Conservation (phyloP, 2,888 invertebrate genomes). For the Caenorhabditis japonica region DNA sequence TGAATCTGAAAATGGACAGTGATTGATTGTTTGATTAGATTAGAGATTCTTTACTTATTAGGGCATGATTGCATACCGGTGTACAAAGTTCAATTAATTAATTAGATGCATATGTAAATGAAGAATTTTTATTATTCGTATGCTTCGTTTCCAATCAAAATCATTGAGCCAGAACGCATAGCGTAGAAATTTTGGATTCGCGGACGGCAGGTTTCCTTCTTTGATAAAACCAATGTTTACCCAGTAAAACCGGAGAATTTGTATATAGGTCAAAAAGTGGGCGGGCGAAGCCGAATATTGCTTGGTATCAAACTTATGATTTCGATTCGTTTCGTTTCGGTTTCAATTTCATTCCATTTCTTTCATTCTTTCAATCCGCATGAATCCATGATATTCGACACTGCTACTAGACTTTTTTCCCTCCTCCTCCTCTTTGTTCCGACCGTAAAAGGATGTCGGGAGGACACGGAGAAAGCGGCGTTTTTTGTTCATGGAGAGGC, state of each 20-base stretch:
- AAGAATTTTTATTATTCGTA: no score
- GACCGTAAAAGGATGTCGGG: slow-evolving; percentile 23
- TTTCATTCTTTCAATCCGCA: background rate
- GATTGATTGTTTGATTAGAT: no score
- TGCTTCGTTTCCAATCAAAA: background rate
- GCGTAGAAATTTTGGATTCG: background rate
- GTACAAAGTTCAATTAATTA: no score
- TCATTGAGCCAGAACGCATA: background rate
- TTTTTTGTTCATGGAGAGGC: slow-evolving; percentile 43
- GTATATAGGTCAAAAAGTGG: slow-evolving; percentile 18
- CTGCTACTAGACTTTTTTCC: no score
- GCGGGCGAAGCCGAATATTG: slow-evolving; percentile 2
- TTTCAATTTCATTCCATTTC: slow-evolving; percentile 11
- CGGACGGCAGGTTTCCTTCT: no score
- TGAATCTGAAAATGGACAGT: slow-evolving; percentile 37
- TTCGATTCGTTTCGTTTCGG: no score
- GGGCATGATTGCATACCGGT: slow-evolving; percentile 3
- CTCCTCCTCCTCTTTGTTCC: background rate
- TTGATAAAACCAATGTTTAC: background rate
- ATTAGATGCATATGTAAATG: background rate
- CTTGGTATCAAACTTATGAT: slow-evolving; percentile 39
- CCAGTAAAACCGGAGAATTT: background rate
- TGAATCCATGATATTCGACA: slow-evolving; percentile 27
- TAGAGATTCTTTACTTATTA: no score
- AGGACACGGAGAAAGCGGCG: slow-evolving; percentile 20